phyloP scores from a whole-genome alignment of 2,888 invertebrate species.

The Matsumyia berberina region DNA sequence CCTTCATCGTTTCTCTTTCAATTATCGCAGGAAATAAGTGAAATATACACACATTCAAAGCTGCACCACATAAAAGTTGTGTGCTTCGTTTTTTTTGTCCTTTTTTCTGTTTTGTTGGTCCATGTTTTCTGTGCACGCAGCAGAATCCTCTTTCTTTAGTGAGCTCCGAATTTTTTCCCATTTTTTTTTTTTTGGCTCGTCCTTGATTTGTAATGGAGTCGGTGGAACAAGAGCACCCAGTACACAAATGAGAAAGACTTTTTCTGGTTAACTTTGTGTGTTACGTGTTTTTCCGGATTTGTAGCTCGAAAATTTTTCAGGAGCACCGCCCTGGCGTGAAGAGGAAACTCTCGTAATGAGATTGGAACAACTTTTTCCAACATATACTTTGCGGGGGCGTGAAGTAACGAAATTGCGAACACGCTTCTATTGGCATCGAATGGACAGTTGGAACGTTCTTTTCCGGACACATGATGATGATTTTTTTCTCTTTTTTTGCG shows the following conservation, averaged over 20 bases:
- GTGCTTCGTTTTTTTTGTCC: background rate
- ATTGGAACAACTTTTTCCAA: slow-evolving; percentile 54
- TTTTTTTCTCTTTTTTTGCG: slow-evolving; percentile 30
- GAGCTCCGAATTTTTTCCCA: no score
- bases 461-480: slow-evolving; percentile 16
- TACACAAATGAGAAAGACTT: slow-evolving; percentile 60
- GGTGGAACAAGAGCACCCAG: slow-evolving; percentile 38
- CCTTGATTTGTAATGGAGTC: slow-evolving; percentile 56
- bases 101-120: slow-evolving; percentile 13
- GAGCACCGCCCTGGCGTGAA: slow-evolving; percentile 15
- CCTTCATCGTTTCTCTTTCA: slow-evolving; percentile 61
- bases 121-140: slow-evolving; percentile 57
- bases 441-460: slow-evolving; percentile 10
- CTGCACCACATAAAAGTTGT: slow-evolving; percentile 46
- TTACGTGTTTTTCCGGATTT: slow-evolving; percentile 52
- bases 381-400: slow-evolving; percentile 15
- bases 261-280: slow-evolving; percentile 20
- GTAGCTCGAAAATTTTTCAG: slow-evolving; percentile 36
- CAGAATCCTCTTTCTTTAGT: slow-evolving; percentile 46
- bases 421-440: slow-evolving; percentile 15
- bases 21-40: slow-evolving; percentile 67
- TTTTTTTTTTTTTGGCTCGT: slow-evolving; percentile 24
- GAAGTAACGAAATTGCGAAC: slow-evolving; percentile 40
- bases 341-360: slow-evolving; percentile 59
- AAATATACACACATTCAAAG: slow-evolving; percentile 18